These are phyloP conservation scores for Zaprionus ghesquierei DNA, from an alignment of 1,140 invertebrate genomes.

Conservation along the genomic window DNA sequence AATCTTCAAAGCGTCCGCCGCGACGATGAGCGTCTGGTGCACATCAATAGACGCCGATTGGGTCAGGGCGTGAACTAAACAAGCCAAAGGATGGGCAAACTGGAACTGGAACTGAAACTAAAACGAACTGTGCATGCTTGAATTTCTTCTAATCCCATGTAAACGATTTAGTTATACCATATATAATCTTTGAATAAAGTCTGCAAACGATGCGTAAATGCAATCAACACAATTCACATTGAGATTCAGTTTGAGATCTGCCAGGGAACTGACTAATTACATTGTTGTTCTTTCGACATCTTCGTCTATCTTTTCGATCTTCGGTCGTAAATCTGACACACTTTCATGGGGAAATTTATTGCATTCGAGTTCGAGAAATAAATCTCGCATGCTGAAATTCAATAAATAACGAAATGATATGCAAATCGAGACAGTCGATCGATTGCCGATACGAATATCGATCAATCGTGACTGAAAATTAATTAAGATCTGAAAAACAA, in stretches of 20 bases:
- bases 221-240: constrained; percentile 19
- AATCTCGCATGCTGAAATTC: constrained; percentile 12
- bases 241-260: background rate
- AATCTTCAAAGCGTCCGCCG: constrained; percentile 40
- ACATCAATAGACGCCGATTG: constrained; percentile 50
- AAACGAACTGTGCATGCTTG: background rate
- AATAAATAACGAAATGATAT: constrained; percentile 30
- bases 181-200: constrained; percentile 28
- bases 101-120: no score
- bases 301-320: constrained; percentile 1
- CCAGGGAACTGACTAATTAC: background rate
- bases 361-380: constrained; percentile 1
- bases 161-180: background rate
- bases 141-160: background rate
- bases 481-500: constrained; percentile 14
- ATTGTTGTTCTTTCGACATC: background rate
- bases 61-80: background rate
- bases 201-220: constrained; percentile 57
- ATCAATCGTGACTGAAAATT: constrained; percentile 25
- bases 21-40: constrained; percentile 49
- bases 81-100: background rate
- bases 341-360: constrained; percentile 26
- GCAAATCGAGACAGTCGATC: constrained; percentile 31
- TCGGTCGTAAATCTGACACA: constrained; percentile 20
- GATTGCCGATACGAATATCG: constrained; percentile 14